These are phyloP conservation scores for Varanus komodoensis DNA, from an alignment of 2,113 vertebrate species.

Conservation along the genomic window DNA sequence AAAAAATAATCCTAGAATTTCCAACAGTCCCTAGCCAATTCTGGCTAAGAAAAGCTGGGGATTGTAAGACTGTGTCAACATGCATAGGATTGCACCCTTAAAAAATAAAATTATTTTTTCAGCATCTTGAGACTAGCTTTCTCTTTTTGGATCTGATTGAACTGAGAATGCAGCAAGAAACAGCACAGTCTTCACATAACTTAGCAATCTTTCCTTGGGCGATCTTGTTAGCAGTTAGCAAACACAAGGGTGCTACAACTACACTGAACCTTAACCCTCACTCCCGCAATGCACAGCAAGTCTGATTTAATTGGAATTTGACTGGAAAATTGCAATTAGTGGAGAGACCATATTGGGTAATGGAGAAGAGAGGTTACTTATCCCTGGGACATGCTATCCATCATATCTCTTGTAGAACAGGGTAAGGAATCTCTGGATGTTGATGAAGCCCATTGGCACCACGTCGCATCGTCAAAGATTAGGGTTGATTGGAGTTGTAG, in stretches of 20 bases:
- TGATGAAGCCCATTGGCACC: too few species aligned
- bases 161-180: background rate
- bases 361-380: background rate
- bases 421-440: background rate
- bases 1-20: too few species aligned
- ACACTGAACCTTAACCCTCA: background rate
- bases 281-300: background rate
- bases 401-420: background rate
- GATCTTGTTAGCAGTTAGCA: background rate
- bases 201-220: background rate
- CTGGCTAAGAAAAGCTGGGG: too few species aligned
- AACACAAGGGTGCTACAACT: background rate
- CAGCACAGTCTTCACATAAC: background rate
- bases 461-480: too few species aligned
- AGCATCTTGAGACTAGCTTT: too few species aligned
- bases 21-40: too few species aligned
- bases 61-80: too few species aligned
- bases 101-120: too few species aligned
- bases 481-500: too few species aligned
- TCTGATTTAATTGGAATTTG: background rate
- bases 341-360: background rate
- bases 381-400: background rate
- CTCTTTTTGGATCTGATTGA: too few species aligned
- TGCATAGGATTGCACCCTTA: too few species aligned
- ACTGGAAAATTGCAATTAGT: background rate